Percentiles rank a stretch among this genome's conserved stretches.
Conservation (phyloP, 2,888 invertebrate species). For the Nymphalis c-album region DNA sequence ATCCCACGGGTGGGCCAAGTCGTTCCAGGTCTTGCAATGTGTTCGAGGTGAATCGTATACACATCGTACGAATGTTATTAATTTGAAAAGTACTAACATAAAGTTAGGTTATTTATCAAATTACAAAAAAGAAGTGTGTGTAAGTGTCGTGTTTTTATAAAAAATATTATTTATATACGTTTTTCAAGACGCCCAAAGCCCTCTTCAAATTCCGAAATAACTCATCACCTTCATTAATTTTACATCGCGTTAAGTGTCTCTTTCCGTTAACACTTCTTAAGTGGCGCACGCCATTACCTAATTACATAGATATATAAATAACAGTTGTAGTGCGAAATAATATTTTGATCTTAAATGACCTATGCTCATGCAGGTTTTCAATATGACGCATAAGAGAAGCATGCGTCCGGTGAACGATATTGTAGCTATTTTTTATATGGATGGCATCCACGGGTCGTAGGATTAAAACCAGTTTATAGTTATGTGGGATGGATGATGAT, state of each 20-base stretch:
- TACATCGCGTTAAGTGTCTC: not conserved
- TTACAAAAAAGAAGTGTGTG: too few species aligned
- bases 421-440: slow-evolving; percentile 30
- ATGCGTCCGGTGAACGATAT: slow-evolving; percentile 25
- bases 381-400: slow-evolving; percentile 31
- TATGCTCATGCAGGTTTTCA: slow-evolving; percentile 14
- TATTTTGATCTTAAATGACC: slow-evolving; percentile 6
- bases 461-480: slow-evolving; percentile 30
- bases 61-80: too few species aligned
- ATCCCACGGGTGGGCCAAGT: too few species aligned
- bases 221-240: not conserved
- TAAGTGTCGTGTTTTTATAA: too few species aligned
- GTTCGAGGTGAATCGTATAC: too few species aligned
- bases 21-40: too few species aligned
- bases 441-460: slow-evolving; percentile 23
- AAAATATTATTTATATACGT: too few species aligned
- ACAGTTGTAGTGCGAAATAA: not conserved
- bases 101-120: too few species aligned
- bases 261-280: not conserved
- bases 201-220: too few species aligned
- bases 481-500: slow-evolving; percentile 15
- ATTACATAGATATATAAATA: not conserved
- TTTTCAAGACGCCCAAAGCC: too few species aligned
- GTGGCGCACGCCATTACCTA: not conserved
- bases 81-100: too few species aligned